Evolutionary conservation across 2,113 vertebrate genomes (phyloP), one percentile per base, ranked within the genome.

Genomic region (Oophaga pumilio): DNA sequence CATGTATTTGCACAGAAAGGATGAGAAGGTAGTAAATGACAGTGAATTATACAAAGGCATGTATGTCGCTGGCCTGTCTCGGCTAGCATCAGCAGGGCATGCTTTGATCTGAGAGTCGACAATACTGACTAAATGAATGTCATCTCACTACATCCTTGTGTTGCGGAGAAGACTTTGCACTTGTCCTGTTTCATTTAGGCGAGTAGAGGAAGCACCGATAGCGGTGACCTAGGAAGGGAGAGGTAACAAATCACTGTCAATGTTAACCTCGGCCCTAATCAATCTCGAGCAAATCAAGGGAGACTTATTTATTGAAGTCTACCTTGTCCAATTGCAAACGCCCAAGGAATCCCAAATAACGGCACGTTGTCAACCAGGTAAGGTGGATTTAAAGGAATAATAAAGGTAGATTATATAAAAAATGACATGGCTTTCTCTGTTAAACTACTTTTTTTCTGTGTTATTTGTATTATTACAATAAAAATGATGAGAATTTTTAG

Each of bases 71-170:
- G 71, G 33, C 49, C 69, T 76, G 57, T 76, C 64, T 71, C 71
- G 33, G 17, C 43, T 66, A 59, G 8, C 14, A 77, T 68, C 86
- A 76, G 69, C 69, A 56, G 68, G 86, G 17, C 86, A 83, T 22
- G 59, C 86, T 83, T 88, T 82, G 66, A 76, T 83, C 80, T 76
- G 26, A 52, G 49, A 76, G n/a, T 83, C 43, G 7, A 53, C 86
- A 76, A 76, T 56, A 14, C 79, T 53, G 71, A 76, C 80, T 88
- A 88, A 82, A 88, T 88, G 59, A 83, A 88, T 88, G 86, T 88
- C 86, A 82, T 49, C 43, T 64, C 76, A 33, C 69, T 64, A 56
- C 80, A 68, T 73, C 56, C 49, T 20, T 76, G 69, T 71, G 57
- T 57, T 28, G 18, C 20, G 71, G 86, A 88, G 83, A 83, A 88